Evolutionary conservation across 2,888 invertebrate genomes (phyloP).

Genomic region (Lottia scabra): DNA sequence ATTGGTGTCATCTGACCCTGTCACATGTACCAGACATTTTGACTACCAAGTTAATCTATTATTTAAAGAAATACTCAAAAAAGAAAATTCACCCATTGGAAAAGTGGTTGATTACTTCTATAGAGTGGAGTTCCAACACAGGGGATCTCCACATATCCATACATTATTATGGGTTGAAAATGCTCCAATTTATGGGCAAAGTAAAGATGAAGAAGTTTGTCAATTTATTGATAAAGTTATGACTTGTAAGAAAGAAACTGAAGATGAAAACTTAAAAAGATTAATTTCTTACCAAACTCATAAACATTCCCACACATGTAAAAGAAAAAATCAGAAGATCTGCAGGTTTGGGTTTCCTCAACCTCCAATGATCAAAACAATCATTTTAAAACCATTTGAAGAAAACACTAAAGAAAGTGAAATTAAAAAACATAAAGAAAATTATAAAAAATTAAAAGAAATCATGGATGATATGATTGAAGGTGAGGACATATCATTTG

Average conservation of each 20-base stretch:
- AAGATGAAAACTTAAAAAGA: conserved; percentile 20
- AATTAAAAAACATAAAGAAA: background rate
- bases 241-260: conserved; percentile 27
- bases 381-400: background rate
- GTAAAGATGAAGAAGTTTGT: conserved; percentile 24
- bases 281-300: conserved; percentile 22
- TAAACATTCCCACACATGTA: conserved; percentile 27
- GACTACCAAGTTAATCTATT: conserved; percentile 36
- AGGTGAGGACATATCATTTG: background rate
- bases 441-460: background rate
- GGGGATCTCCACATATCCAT: conserved; percentile 45
- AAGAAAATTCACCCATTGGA: conserved; percentile 30
- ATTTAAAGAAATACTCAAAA: conserved; percentile 21
- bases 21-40: conserved; percentile 43
- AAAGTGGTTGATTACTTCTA: conserved; percentile 36
- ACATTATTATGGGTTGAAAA: conserved; percentile 36
- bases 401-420: background rate
- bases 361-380: conserved; percentile 8
- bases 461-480: background rate
- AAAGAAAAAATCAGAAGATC: conserved; percentile 23
- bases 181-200: conserved; percentile 31
- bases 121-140: conserved; percentile 40
- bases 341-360: conserved; percentile 29
- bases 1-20: conserved; percentile 39
- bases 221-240: conserved; percentile 26